Evolutionary conservation across 2,888 invertebrate genomes (phyloP), one percentile per base, ranked within the genome.

Genomic region (Plagodis dolabraria): DNA sequence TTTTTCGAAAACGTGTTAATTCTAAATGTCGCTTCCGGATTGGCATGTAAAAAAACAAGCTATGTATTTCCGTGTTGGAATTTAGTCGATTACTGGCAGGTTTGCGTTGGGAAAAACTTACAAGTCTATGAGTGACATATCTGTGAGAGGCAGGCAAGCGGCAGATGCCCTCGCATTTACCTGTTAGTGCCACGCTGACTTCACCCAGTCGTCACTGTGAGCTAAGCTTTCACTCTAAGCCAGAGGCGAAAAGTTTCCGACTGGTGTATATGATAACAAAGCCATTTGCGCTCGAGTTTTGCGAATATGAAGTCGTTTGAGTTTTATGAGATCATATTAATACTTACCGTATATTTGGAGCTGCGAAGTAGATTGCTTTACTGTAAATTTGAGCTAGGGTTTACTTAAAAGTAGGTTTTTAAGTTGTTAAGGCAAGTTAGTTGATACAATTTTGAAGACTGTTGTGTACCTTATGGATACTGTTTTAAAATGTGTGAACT

Each of bases 61-160:
- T 36, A 35, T 60, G 71, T 75, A 79, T 79, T 79, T 77, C 69
- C 76, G 79, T 80, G 80, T 79, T 75, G 74, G 79, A 82, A 74
- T 82, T 79, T 67, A 67, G 63, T 75, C 70, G 77, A 77, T 75
- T 77, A 78, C 78, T 82, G 76, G 69, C 67, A 67, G 69, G 67
- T 72, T 75, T 72, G 74, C 74, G 22, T 22, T 22, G 83, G 85
- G 80, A 83, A 86, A 52, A 86, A 88, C 85, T 89, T 82, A 77
- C 40, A 10, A 8, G 40, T 40, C 5, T 75, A 84, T 87, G 89
- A 89, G 83, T 88, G 90, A 90, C 89, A 77, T 91, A 90, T 90
- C 90, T 76, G 71, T 61, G 71, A 70, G 70, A 66, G 76, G 79
- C 88, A 87, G 86, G 78, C 81, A 72, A 64, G 68, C 62, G 69